phyloP scores from a whole-genome alignment of 1,140 invertebrate species.

The Lasaia peninsularis region DNA sequence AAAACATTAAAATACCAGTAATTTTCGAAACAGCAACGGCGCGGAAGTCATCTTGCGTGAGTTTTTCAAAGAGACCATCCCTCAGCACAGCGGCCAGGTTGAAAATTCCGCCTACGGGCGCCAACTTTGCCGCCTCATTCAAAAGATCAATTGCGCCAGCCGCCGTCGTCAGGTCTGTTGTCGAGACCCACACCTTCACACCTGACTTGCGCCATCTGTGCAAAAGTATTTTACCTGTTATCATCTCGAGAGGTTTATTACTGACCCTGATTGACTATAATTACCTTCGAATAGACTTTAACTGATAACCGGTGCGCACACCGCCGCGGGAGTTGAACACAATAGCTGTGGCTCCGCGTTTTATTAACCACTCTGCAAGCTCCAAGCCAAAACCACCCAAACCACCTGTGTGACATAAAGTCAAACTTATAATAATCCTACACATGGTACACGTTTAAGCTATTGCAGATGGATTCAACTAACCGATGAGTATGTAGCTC shows the following conservation, averaged over 20 bases:
- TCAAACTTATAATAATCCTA: no score
- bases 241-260: no score
- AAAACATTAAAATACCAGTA: no score
- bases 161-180: conserved; percentile 80
- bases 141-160: conserved; percentile 85
- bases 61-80: conserved; percentile 94
- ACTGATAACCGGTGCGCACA: conserved; percentile 74
- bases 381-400: conserved; percentile 97
- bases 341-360: conserved; percentile 89
- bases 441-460: neutral
- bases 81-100: conserved; percentile 94
- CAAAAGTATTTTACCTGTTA: no score
- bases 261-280: no score
- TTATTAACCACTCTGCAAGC: conserved; percentile 92
- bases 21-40: conserved; percentile 89
- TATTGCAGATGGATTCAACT: conserved; percentile 1
- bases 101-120: conserved; percentile 95
- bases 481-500: conserved; percentile 87
- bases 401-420: conserved; percentile 79
- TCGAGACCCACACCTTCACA: conserved; percentile 86
- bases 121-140: conserved; percentile 82
- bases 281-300: conserved; percentile 80
- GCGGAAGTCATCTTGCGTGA: conserved; percentile 88
- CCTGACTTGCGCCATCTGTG: conserved; percentile 82
- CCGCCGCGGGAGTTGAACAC: conserved; percentile 94